Base-by-base conservation (phyloP, 2,113 vertebrate genomes). In the pig (Sus scrofa) region DNA sequence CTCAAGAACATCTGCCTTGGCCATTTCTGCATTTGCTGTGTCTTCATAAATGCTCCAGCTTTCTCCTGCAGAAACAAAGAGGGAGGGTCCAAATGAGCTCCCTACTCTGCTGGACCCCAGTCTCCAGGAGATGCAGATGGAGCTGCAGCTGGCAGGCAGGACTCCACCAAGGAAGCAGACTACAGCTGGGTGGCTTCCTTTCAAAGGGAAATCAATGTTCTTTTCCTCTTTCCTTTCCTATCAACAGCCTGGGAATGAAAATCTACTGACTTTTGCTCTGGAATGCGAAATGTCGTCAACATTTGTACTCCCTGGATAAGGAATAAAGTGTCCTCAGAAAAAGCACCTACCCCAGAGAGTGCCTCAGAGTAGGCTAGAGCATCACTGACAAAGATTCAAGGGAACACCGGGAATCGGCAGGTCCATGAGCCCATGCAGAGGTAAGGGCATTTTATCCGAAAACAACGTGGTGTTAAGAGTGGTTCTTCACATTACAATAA, bases 211-310 rank as follows among this genome's bases (percentile, higher is more conserved):
- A 82, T 63, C 86, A 37, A 74, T 89, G 81, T 93, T 94, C 50
- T 77, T 27, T 60, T 71, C 89, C 78, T 89, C 60, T 67, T 65
- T 54, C 52, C 75, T 97, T 84, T 93, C 75, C 39, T 30, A 93
- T 39, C 32, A 92, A 70, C 88, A 74, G 58, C 26, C 87, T 81
- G 34, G 18, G 32, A 90, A 92, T 95, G 65, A 92, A 96, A 68
- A 87, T 39, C 65, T 73, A 84, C 95, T 30, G 77, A 62, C 86
- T 82, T 92, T 37, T 81, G 67, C 92, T 88, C 81, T 88, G 65
- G 88, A 85, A 90, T 95, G 68, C 62, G 63, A 93, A 97, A 60
- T 60, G 73, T 94, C 73, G 83, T 67, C n/a, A 68, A 89, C 34
- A 84, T 63, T 67, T 92, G 73, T 34, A 73, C 24, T 95, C 60